These are phyloP conservation scores for Hoplias malabaricus DNA, from an alignment of 2,113 vertebrate genomes.

Conservation along the genomic window DNA sequence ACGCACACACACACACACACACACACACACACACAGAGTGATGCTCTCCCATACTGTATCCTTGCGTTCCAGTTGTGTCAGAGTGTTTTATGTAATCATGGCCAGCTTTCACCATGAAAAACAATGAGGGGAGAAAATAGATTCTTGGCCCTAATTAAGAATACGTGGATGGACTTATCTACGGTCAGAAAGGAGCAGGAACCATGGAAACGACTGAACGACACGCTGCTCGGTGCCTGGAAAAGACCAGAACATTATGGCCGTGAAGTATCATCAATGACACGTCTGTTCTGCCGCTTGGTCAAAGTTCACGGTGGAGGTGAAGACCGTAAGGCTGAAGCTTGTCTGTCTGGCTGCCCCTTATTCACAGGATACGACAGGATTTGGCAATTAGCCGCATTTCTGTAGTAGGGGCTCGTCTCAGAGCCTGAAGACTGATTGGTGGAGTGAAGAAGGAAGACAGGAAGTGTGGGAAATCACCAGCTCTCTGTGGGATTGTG, in stretches of 20 bases:
- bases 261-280: conserved; percentile 17
- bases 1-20: conserved; percentile 2
- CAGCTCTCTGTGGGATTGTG: conserved; percentile 13
- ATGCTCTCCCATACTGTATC: conserved; percentile 19
- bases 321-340: background rate
- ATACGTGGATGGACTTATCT: conserved; percentile 49
- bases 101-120: conserved; percentile 24
- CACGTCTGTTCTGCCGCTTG: background rate
- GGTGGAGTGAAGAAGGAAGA: background rate
- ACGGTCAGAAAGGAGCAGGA: conserved; percentile 43
- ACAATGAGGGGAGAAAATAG: conserved; percentile 46
- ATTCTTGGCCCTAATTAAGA: conserved; percentile 51
- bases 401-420: conserved; percentile 25
- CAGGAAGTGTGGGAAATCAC: conserved; percentile 1
- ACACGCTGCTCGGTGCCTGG: conserved; percentile 36
- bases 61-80: conserved; percentile 36
- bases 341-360: background rate
- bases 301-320: conserved; percentile 37
- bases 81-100: conserved; percentile 42
- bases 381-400: conserved; percentile 31
- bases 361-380: background rate
- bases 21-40: conserved; percentile 7
- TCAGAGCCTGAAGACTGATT: conserved; percentile 15
- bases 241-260: conserved; percentile 29
- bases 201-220: conserved; percentile 61